These are phyloP conservation scores for Lucifuga dentata DNA, from an alignment of 2,113 vertebrate genomes.

Conservation along the genomic window DNA sequence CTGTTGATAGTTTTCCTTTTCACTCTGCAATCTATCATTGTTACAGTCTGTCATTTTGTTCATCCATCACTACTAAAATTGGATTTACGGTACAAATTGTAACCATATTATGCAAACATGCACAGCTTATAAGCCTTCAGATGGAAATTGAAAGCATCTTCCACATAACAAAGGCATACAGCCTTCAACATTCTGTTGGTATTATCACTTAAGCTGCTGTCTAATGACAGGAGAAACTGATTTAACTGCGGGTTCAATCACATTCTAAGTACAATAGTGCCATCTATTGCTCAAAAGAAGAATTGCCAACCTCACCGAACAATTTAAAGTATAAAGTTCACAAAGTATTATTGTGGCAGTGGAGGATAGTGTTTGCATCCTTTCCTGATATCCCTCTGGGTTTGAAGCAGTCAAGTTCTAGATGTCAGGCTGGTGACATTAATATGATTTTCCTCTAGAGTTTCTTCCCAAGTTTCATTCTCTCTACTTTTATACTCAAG, in stretches of 20 bases:
- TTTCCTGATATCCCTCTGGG: neutral
- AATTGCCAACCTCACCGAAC: neutral
- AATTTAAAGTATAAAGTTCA: neutral
- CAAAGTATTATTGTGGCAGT: neutral
- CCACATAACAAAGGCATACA: neutral
- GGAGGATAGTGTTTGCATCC: neutral
- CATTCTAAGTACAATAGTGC: slow-evolving; percentile 47
- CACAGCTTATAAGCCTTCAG: neutral
- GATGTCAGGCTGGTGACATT: slow-evolving; percentile 34
- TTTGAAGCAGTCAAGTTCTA: slow-evolving; percentile 18
- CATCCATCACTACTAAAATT: neutral
- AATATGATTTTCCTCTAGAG: slow-evolving; percentile 6
- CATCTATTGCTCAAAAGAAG: slow-evolving; percentile 52
- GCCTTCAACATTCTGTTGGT: neutral
- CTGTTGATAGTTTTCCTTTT: slow-evolving; percentile 12
- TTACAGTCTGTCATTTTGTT: slow-evolving; percentile 14
- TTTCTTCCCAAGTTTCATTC: slow-evolving; percentile 18
- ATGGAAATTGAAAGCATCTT: slow-evolving; percentile 14
- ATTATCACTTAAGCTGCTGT: slow-evolving; percentile 27
- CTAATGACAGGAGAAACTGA: slow-evolving; percentile 15
- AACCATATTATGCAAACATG: slow-evolving; percentile 1
- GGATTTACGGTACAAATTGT: slow-evolving; percentile 5
- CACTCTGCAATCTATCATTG: slow-evolving; percentile 18
- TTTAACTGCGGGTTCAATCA: neutral
- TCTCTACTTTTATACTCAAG: slow-evolving; percentile 24